phyloP scores from a whole-genome alignment of 2,797 vertebrate genomes.

The Falco naumanni region DNA sequence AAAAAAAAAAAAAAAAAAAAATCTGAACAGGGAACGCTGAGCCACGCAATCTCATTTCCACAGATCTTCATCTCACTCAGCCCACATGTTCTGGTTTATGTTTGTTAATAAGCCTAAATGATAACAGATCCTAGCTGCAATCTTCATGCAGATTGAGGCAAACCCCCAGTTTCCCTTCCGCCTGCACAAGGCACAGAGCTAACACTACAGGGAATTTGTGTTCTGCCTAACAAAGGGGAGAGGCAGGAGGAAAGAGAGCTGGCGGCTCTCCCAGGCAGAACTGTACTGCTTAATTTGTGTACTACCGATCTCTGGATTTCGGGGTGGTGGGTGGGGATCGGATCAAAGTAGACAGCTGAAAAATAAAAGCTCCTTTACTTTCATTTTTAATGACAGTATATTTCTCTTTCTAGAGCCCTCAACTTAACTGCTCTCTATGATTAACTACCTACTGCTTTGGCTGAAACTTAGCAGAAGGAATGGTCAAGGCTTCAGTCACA shows the following conservation, averaged over 20 bases:
- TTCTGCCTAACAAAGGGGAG: background rate
- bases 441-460: background rate
- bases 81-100: background rate
- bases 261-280: background rate
- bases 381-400: background rate
- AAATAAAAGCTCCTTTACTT: background rate
- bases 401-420: background rate
- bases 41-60: background rate
- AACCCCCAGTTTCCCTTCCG: background rate
- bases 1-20: background rate
- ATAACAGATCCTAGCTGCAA: background rate
- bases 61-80: background rate
- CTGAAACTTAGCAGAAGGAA: background rate
- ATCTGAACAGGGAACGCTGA: background rate
- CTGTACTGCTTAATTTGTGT: background rate
- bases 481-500: background rate
- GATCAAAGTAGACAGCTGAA: background rate
- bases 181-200: background rate
- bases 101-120: background rate
- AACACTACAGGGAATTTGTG: background rate
- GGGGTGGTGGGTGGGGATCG: fast-evolving
- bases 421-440: background rate
- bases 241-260: background rate
- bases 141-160: background rate
- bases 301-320: background rate